Evolutionary conservation across 2,113 vertebrate genomes (phyloP).

Genomic region (Tinamus guttatus): DNA sequence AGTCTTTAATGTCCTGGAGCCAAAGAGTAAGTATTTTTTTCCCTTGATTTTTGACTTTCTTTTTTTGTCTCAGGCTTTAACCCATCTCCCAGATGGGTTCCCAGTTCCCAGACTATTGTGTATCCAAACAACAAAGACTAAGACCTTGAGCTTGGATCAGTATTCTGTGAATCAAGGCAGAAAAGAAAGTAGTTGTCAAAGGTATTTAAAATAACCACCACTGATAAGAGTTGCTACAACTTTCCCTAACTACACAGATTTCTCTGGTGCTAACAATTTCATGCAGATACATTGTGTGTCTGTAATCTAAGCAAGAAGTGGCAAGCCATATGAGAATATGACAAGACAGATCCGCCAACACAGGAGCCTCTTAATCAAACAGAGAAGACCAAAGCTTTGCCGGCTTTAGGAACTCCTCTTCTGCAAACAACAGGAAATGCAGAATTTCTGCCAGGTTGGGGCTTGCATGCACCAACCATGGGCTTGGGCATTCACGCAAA

Average conservation of each 20-base stretch:
- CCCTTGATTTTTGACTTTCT: not conserved
- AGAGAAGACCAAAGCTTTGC: not conserved
- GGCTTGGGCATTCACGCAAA: not conserved
- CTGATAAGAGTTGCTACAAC: not conserved
- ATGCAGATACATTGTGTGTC: not conserved
- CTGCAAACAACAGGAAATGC: not conserved
- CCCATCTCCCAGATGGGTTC: not conserved
- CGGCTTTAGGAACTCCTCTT: not conserved
- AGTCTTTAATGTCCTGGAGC: not conserved
- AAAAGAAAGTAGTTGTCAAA: not conserved
- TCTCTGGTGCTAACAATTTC: not conserved
- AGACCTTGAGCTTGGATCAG: not conserved
- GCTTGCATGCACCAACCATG: not conserved
- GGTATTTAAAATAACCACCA: not conserved
- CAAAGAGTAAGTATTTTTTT: not conserved
- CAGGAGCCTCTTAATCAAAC: not conserved
- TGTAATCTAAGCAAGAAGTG: not conserved
- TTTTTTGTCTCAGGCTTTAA: not conserved
- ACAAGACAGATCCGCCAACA: not conserved
- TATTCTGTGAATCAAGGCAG: not conserved
- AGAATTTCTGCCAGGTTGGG: not conserved
- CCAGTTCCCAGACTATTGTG: fast-evolving
- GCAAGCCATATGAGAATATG: not conserved
- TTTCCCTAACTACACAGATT: not conserved
- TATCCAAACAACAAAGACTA: not conserved